Evolutionary conservation across 2,888 invertebrate genomes (phyloP), one percentile per base, ranked within the genome.

Genomic region (Sericinus montela): DNA sequence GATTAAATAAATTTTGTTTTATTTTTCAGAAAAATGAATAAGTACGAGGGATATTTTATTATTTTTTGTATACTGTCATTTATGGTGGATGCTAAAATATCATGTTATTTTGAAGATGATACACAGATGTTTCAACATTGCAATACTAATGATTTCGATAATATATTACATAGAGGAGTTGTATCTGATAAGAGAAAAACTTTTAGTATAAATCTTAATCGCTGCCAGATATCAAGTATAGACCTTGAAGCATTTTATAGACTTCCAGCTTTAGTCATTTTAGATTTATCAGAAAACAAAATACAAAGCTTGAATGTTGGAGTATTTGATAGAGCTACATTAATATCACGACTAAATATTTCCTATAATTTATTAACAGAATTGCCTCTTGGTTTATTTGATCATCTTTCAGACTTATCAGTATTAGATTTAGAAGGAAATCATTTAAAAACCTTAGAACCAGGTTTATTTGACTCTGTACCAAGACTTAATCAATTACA

Each of bases 371-470:
- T 49, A 48, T 44, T 72, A 0, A 53, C 51, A 3, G 58, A 57
- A 1, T 54, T 72, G 10, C 58, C 64, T 4, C 14, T 60, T 8
- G 64, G 60, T 2, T 23, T 66, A 0, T 69, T 72, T 42, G 59
- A 66, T 39, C 55, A 54, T 11, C 52, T 54, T 3, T 54, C 53
- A n/a, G 59, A 63, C 10, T 40, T 71, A 23, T 59, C 65, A 1
- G 15, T 40, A 0, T 39, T 72, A 34, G 61, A 67, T 60, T 53
- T 70, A n/a, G 58, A 52, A 55, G 66, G 60, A 6, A 70, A 69
- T 44, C 53, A 50, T 41, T 48, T 70, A 3, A 59, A 58, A 45
- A 57, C 50, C 10, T 47, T 67, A 0, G 57, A 61, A 45, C 36
- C 57, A 8, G 62, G 60, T 14, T 48, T 64, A 28, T 65, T 70